Evolutionary conservation across 2,888 invertebrate genomes (phyloP).

Genomic region (Trissonchulus sp.): DNA sequence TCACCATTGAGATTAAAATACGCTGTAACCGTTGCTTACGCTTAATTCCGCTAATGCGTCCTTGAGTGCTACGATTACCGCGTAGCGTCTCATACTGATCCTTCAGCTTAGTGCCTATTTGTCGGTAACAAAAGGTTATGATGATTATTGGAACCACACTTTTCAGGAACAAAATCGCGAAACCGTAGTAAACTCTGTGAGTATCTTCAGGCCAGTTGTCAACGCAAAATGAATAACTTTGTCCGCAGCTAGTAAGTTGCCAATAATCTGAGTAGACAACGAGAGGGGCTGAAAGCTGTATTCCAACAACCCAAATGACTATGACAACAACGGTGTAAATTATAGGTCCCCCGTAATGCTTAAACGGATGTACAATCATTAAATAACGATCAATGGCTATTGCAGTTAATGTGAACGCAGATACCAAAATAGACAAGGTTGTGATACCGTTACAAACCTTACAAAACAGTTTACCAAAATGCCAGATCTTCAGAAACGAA

Average conservation of each 20-base stretch:
- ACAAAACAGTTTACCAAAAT: slow-evolving; percentile 4
- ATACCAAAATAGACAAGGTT: background rate
- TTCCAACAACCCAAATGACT: slow-evolving; percentile 2
- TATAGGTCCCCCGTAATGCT: background rate
- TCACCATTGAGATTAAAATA: slow-evolving; percentile 25
- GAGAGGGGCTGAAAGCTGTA: background rate
- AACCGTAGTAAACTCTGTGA: background rate
- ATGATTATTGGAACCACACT: slow-evolving; percentile 10
- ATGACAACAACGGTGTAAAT: background rate
- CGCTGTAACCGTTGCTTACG: slow-evolving; percentile 9
- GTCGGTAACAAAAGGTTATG: slow-evolving; percentile 20
- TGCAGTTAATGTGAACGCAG: slow-evolving; percentile 10
- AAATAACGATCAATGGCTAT: slow-evolving; percentile 25
- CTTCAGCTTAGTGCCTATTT: background rate
- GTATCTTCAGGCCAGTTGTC: background rate
- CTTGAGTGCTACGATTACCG: background rate
- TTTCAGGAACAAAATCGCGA: slow-evolving; percentile 15
- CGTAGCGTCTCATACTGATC: background rate
- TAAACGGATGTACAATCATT: slow-evolving; percentile 13
- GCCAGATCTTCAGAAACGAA: slow-evolving; percentile 59
- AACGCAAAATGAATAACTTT: background rate
- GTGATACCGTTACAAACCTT: background rate
- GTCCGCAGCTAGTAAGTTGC: background rate
- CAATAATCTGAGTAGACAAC: background rate
- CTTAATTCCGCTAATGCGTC: background rate